A percentile compares a stretch with the other conserved stretches of the same genome.
Conservation (phyloP, 2,888 invertebrate genomes). For the Dichetophora obliterata region DNA sequence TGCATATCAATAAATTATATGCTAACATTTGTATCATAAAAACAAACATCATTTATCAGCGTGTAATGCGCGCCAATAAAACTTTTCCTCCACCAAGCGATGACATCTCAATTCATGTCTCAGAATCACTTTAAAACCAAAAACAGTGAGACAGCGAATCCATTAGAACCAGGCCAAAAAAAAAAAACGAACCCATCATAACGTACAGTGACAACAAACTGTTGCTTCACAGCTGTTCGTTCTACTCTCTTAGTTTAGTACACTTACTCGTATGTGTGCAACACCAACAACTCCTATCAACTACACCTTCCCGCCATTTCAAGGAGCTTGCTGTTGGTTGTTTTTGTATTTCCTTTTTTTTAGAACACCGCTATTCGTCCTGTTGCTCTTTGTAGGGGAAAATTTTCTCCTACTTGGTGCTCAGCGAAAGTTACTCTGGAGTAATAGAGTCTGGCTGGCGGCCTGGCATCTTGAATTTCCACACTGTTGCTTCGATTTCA, state of each 20-base stretch:
- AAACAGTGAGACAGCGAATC: conserved; percentile 7
- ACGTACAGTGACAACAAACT: conserved; percentile 24
- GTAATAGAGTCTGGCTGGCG: neutral
- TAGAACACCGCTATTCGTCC: conserved; percentile 1
- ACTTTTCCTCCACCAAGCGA: neutral
- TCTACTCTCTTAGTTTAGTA: conserved; percentile 9
- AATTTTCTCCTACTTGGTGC: neutral
- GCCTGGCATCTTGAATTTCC: conserved; percentile 13
- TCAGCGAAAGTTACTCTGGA: neutral
- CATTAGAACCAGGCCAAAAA: neutral
- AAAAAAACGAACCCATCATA: neutral
- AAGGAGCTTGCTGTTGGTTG: neutral
- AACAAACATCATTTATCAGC: no score
- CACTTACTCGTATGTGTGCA: neutral
- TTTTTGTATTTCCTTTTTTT: neutral
- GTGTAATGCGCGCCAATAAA: neutral
- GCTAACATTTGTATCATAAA: no score
- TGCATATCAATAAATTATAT: no score
- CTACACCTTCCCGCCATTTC: neutral
- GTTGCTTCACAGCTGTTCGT: conserved; percentile 32
- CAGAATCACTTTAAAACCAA: conserved; percentile 10
- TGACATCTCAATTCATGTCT: neutral
- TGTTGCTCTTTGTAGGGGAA: conserved; percentile 31
- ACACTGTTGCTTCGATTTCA: conserved; percentile 38
- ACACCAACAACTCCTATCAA: no score